These are phyloP conservation scores for Gadus macrocephalus DNA, from an alignment of 2,113 vertebrate genomes.

Conservation along the genomic window DNA sequence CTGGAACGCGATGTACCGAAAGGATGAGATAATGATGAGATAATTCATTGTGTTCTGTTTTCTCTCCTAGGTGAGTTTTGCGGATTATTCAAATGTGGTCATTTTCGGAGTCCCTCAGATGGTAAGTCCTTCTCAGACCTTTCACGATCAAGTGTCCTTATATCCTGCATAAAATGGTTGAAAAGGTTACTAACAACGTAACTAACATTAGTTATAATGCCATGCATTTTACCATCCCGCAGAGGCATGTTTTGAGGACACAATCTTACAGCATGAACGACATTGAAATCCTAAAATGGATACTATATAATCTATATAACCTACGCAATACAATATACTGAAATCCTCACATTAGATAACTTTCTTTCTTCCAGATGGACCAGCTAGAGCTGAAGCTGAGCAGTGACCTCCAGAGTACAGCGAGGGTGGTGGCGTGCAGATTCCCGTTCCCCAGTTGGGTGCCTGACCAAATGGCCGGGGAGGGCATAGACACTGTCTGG, in stretches of 20 bases:
- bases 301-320: too few relatives aligned
- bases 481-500: slow-evolving; percentile 91
- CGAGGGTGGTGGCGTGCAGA: slow-evolving; percentile 88
- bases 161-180: too few relatives aligned
- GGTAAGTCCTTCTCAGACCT: slow-evolving; percentile 72
- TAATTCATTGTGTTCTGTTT: neutral
- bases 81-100: slow-evolving; percentile 83
- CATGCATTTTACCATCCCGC: too few relatives aligned
- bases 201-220: too few relatives aligned
- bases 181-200: too few relatives aligned
- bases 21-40: neutral
- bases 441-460: slow-evolving; percentile 93
- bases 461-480: slow-evolving; percentile 75
- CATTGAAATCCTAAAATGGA: too few relatives aligned
- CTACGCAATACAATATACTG: too few relatives aligned
- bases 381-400: slow-evolving; percentile 84
- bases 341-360: neutral
- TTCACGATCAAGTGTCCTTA: too few relatives aligned
- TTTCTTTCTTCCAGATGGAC: slow-evolving; percentile 77
- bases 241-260: too few relatives aligned
- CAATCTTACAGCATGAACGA: too few relatives aligned
- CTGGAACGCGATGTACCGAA: neutral
- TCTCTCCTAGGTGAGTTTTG: slow-evolving; percentile 82
- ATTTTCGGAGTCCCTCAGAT: slow-evolving; percentile 97
- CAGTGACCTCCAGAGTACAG: slow-evolving; percentile 72